Evolutionary conservation across 2,888 invertebrate species (phyloP), one percentile per base, ranked within the genome.

Genomic region (Drosophila longiperda): DNA sequence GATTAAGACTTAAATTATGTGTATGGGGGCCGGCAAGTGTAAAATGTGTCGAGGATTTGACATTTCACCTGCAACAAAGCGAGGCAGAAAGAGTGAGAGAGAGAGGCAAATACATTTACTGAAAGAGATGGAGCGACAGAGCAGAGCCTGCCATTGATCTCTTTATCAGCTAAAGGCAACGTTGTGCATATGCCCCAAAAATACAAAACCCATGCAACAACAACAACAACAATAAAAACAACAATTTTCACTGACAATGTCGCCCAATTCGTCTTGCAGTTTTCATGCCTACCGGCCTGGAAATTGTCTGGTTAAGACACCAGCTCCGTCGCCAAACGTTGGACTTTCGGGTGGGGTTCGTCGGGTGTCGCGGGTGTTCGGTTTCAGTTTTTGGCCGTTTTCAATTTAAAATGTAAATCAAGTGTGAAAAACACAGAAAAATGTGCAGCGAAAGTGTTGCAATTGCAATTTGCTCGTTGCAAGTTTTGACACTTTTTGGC

Each of bases 361-460:
- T 38, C 20, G 55, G 55, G 55, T 45, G 26, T 34, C 15, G 45
- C 23, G 60, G 50, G 60, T 52, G 48, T 76, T 59, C 55, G 70
- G 78, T 54, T 71, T 73, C 50, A 42, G 81, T 83, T 83, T 83
- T 71, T 54, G 62, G 81, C 76, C 83, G 45, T 83, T 83, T 86
- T 86, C 85, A 86, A 86, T 86, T 86, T 88, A 83, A 86, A 88
- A 86, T 86, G 87, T 86, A 86, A 86, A 86, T 86, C 85, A 88
- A 86, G 85, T 86, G 85, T 86, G 85, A 86, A 86, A 87, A 87
- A 80, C 78, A 76, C 69, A 40, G 48, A 79, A 83, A 86, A 82
- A 85, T 76, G 52, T 88, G 87, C 87, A 83, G 85, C 89, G 85
- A 86, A 86, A 86, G 85, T 86, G 89, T 86, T 86, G 85, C 85